Conservation (phyloP, 2,797 vertebrate species). For the Danio tinwini region DNA sequence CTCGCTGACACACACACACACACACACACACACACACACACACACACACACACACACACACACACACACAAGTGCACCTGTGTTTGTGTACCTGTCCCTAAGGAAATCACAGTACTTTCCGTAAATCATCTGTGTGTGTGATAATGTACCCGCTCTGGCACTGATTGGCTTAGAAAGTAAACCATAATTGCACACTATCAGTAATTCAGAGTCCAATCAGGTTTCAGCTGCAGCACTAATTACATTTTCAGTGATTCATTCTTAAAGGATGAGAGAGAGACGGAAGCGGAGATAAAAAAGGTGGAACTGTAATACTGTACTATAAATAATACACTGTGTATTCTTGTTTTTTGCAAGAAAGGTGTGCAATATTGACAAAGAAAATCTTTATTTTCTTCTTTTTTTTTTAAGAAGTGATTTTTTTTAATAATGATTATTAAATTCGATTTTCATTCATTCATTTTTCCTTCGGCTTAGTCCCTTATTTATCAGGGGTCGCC, state of each 20-base stretch:
- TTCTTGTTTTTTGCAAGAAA: too few species aligned
- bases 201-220: constrained; percentile 43
- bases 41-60: too few species aligned
- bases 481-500: too few species aligned
- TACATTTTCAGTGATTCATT: constrained; percentile 57
- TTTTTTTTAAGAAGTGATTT: too few species aligned
- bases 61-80: neutral
- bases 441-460: too few species aligned
- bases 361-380: too few species aligned
- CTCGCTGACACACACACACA: constrained; percentile 17
- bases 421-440: too few species aligned
- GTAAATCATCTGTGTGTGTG: constrained; percentile 41
- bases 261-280: constrained; percentile 34
- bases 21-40: constrained; percentile 16
- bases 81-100: constrained; percentile 26
- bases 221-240: constrained; percentile 50
- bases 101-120: constrained; percentile 40
- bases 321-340: neutral
- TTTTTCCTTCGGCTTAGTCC: too few species aligned
- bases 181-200: constrained; percentile 34
- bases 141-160: constrained; percentile 13
- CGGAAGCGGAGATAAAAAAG: constrained; percentile 4
- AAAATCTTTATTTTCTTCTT: too few species aligned
- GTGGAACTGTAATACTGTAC: neutral
- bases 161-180: constrained; percentile 42